These are phyloP conservation scores for Epirrhoe alternata DNA, from an alignment of 2,888 invertebrate species.

Conservation along the genomic window DNA sequence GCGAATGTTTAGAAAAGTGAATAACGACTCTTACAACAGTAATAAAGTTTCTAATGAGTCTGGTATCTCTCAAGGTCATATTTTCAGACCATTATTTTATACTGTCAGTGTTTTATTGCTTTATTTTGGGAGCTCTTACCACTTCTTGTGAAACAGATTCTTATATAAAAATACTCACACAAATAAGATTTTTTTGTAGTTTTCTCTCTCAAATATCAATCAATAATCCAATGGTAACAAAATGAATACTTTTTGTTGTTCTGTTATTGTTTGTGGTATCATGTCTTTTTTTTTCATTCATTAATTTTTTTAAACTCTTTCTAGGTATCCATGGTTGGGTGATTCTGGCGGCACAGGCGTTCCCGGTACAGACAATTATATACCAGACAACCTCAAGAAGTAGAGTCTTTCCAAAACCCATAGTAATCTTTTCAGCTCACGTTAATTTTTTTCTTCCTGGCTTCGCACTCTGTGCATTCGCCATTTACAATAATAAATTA, in stretches of 20 bases:
- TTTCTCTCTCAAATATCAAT: too few relatives aligned
- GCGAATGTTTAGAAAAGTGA: constrained; percentile 22
- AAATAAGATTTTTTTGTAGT: too few relatives aligned
- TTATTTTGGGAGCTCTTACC: background rate
- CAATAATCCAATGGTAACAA: too few relatives aligned
- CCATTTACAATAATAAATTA: background rate
- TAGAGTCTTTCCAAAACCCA: constrained; percentile 38
- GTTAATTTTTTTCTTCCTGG: background rate
- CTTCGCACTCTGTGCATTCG: too few relatives aligned
- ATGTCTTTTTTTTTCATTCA: too few relatives aligned
- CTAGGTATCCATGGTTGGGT: constrained; percentile 94
- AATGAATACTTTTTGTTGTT: too few relatives aligned
- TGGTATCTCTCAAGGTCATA: constrained; percentile 17
- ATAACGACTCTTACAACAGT: constrained; percentile 14
- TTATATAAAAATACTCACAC: too few relatives aligned
- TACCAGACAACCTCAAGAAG: constrained; percentile 87
- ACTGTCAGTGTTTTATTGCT: constrained; percentile 15
- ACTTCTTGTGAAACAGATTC: too few relatives aligned
- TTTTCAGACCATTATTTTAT: constrained; percentile 12
- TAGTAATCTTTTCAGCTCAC: constrained; percentile 51
- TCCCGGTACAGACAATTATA: constrained; percentile 91
- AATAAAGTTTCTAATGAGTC: constrained; percentile 16
- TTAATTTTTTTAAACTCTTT: constrained; percentile 36
- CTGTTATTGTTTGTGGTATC: too few relatives aligned
- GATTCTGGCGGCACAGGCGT: constrained; percentile 94